These are phyloP conservation scores for Anguilla japonica DNA, from an alignment of 2,113 vertebrate species.

Conservation along the genomic window DNA sequence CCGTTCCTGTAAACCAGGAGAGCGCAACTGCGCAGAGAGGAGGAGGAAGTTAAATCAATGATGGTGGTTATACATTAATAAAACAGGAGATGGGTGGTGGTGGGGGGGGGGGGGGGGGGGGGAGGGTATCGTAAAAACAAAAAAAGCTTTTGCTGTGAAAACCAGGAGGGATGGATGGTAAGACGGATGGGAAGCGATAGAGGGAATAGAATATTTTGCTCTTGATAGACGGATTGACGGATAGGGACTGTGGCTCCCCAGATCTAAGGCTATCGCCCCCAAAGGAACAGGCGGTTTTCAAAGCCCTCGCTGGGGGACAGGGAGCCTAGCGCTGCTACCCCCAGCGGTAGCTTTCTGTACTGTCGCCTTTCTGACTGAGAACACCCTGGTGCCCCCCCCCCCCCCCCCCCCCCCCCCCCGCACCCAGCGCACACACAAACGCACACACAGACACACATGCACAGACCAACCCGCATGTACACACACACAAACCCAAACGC, in stretches of 20 bases:
- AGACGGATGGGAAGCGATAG: neutral
- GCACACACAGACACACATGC: no score
- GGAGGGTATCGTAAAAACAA: neutral
- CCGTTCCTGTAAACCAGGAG: neutral
- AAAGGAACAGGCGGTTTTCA: neutral
- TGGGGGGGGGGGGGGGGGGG: no score
- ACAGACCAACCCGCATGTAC: no score
- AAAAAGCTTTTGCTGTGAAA: neutral
- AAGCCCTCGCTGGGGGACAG: neutral
- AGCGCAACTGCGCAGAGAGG: neutral
- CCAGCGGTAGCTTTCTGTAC: neutral
- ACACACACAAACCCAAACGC: no score
- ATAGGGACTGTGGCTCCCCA: neutral
- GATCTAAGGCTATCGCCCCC: neutral
- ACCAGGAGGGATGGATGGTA: neutral
- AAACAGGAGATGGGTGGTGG: neutral
- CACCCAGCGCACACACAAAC: neutral
- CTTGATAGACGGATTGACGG: neutral
- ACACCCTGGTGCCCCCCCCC: neutral
- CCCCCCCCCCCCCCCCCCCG: neutral
- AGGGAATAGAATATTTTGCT: neutral
- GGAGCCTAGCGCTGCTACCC: neutral
- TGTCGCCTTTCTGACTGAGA: neutral
- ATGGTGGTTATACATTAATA: conserved; percentile 21
- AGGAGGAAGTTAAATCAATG: neutral